Percentiles rank a stretch among this genome's conserved stretches.
Evolutionary conservation across 2,888 invertebrate genomes (phyloP).

Genomic region (Girardia tigrina): DNA sequence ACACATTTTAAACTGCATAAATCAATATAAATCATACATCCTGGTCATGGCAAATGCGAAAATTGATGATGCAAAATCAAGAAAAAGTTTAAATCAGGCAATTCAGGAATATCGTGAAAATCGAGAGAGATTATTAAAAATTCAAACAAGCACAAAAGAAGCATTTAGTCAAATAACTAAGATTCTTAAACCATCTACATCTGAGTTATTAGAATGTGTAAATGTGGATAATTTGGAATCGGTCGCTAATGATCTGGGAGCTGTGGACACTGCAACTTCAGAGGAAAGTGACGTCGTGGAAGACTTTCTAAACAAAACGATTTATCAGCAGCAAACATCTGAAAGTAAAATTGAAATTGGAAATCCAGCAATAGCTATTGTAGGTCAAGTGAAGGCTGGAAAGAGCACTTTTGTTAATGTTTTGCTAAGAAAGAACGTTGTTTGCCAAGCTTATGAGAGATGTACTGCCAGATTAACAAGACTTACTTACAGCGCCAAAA

Average conservation of each 20-base stretch:
- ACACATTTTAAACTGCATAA: too few species aligned
- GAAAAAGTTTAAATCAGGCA: not conserved
- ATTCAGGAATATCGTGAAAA: slow-evolving; percentile 20
- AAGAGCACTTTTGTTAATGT: slow-evolving; percentile 32
- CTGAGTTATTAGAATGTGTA: not conserved
- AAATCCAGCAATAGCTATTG: slow-evolving; percentile 24
- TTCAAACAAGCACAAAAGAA: not conserved
- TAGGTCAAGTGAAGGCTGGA: slow-evolving; percentile 30
- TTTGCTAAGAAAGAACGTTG: not conserved
- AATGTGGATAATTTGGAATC: not conserved
- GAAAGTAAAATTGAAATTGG: not conserved
- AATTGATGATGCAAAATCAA: not conserved
- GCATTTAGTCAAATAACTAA: not conserved
- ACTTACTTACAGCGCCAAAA: not conserved
- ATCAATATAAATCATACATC: too few species aligned
- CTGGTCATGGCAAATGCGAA: not conserved
- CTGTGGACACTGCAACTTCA: not conserved
- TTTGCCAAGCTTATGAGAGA: not conserved
- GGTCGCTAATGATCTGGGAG: not conserved
- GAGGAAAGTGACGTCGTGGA: not conserved
- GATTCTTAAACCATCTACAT: not conserved
- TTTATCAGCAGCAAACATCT: not conserved
- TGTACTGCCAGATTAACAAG: slow-evolving; percentile 8
- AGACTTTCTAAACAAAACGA: not conserved
- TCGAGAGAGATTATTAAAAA: not conserved